A percentile compares a stretch with the other conserved stretches of the same genome.
Conservation (phyloP, 1,140 invertebrate genomes). For the Bombus superbus region DNA sequence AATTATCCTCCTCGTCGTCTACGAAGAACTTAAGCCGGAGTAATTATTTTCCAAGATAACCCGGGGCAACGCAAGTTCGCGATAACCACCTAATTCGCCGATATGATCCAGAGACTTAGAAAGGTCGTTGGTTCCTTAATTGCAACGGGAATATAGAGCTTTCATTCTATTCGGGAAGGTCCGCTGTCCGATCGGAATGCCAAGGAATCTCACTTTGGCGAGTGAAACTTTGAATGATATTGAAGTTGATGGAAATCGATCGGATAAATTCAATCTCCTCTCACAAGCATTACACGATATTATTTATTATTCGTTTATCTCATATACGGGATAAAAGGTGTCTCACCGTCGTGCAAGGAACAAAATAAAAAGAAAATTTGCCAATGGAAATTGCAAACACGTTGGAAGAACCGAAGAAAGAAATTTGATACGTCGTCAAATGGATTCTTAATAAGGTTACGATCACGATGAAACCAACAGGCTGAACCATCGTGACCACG, state of each 20-base stretch:
- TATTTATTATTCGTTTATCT: background rate
- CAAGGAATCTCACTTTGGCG: background rate
- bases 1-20: no score
- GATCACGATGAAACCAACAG: no score
- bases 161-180: background rate
- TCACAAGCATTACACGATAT: background rate
- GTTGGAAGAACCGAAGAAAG: no score
- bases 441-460: no score
- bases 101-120: slow-evolving; percentile 8
- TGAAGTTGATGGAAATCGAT: background rate
- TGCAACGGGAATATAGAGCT: background rate
- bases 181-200: slow-evolving; percentile 16
- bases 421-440: no score
- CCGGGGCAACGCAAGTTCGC: background rate
- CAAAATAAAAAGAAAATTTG: background rate
- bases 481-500: no score
- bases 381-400: no score
- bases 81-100: slow-evolving; percentile 29
- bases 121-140: slow-evolving; percentile 32
- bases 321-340: background rate
- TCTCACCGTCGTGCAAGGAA: no score
- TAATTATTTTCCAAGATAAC: slow-evolving; percentile 19
- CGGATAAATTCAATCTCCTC: background rate
- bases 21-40: background rate
- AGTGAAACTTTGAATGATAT: background rate